Evolutionary conservation across 2,113 vertebrate species (phyloP), one percentile per base, ranked within the genome.

Genomic region (Calyptomena viridis): DNA sequence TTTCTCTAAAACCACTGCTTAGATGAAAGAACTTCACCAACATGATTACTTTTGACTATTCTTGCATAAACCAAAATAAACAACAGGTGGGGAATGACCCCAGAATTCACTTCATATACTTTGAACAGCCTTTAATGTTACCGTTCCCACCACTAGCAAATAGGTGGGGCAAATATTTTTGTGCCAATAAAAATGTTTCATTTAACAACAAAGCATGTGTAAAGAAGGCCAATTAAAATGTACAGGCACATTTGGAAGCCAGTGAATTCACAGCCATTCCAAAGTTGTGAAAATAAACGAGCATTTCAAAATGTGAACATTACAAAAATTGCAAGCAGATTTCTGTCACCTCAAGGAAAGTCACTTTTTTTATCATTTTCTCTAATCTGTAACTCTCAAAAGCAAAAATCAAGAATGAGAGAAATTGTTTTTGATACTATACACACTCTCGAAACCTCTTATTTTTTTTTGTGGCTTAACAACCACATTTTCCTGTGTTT

Each of bases 101-200:
- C 60, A 92, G 85, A 96, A 92, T 55, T 77, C 81, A 56, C 58
- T 93, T 37, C 37, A 77, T 67, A 16, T 77, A 84, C 89, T 96
- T 95, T 42, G 85, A 88, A 83, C 73, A 83, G 62, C 80, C 63
- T 93, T 96, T 94, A 76, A 69, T 62, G 42, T 88, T 88, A 89
- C 86, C 8, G 0, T 95, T 96, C 89, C 83, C 89, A 85, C 63
- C 50, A 75, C 47, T 55, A 94, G 74, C 66, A 94, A 92, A 96
- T 39, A 97, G 89, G 88, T 78, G 77, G 37, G 55, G 56, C 76
- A 95, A 96, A 87, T 84, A 89, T 42, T 76, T 88, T 77, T 86
- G 35, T 89, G 77, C 80, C 90, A 96, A 84, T 84, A 96, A 94
- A 96, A 97, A 95, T 87, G 85, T 91, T 95, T 96, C 50, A 89